Conservation (phyloP, 2,888 invertebrate species). For the Coelopa pilipes region DNA sequence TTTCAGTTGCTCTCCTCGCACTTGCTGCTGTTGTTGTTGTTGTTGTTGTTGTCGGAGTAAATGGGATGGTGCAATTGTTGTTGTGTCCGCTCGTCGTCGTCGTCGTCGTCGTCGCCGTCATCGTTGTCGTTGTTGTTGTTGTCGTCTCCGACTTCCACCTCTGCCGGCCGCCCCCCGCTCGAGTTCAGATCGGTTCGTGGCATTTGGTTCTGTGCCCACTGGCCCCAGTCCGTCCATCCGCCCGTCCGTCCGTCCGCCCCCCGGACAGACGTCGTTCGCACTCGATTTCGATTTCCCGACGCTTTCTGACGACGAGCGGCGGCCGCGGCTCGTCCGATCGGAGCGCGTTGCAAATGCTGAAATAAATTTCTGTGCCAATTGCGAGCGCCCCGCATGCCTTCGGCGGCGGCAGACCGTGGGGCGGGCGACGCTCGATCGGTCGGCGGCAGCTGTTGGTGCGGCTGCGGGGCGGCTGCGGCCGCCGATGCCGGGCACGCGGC, state of each 20-base stretch:
- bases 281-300: neutral
- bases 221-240: conserved; percentile 3
- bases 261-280: conserved; percentile 7
- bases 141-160: neutral
- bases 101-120: too few species aligned
- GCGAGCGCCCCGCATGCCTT: neutral
- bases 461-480: too few species aligned
- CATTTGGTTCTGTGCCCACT: conserved; percentile 18
- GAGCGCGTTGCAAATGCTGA: conserved; percentile 32
- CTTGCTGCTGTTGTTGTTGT: neutral
- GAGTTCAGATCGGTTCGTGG: conserved; percentile 12
- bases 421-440: too few species aligned
- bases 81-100: too few species aligned
- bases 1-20: conserved; percentile 18
- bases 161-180: neutral
- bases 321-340: neutral
- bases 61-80: neutral
- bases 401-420: too few species aligned
- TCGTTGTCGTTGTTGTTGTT: too few species aligned
- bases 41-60: neutral
- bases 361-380: conserved; percentile 38
- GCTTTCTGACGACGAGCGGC: too few species aligned
- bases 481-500: too few species aligned
- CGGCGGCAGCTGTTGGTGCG: too few species aligned
- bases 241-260: conserved; percentile 19